A percentile compares a stretch with the other conserved stretches of the same genome.
Conservation (phyloP, 2,113 vertebrate species). For the Megaleporinus macrocephalus region DNA sequence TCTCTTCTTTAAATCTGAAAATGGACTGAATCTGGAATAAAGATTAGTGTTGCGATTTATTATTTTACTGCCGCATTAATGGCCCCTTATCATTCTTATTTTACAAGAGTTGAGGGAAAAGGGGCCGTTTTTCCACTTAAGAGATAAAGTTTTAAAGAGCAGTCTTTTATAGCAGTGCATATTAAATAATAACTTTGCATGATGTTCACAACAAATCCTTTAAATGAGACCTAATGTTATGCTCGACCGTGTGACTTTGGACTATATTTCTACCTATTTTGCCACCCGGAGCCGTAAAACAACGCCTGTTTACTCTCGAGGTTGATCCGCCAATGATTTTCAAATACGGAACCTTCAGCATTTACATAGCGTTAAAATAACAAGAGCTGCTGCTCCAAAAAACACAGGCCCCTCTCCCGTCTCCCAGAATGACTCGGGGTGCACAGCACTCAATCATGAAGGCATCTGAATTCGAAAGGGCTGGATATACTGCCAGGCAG, state of each 20-base stretch:
- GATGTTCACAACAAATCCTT: background rate
- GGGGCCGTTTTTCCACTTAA: background rate
- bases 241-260: background rate
- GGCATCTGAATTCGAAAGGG: slow-evolving; percentile 6
- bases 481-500: background rate
- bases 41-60: background rate
- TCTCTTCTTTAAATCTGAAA: background rate
- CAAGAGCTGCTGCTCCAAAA: background rate
- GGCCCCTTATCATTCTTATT: background rate
- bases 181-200: background rate
- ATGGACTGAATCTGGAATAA: background rate
- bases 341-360: background rate
- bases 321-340: background rate
- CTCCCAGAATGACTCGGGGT: background rate
- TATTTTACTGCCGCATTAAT: slow-evolving; percentile 3
- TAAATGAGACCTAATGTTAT: background rate
- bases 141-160: background rate
- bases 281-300: background rate
- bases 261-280: background rate
- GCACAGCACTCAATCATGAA: background rate
- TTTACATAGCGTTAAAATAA: background rate
- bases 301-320: background rate
- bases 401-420: background rate
- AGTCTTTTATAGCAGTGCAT: background rate
- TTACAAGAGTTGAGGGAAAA: background rate